Conservation (phyloP, 2,113 vertebrate species). For the Capreolus pygargus region DNA sequence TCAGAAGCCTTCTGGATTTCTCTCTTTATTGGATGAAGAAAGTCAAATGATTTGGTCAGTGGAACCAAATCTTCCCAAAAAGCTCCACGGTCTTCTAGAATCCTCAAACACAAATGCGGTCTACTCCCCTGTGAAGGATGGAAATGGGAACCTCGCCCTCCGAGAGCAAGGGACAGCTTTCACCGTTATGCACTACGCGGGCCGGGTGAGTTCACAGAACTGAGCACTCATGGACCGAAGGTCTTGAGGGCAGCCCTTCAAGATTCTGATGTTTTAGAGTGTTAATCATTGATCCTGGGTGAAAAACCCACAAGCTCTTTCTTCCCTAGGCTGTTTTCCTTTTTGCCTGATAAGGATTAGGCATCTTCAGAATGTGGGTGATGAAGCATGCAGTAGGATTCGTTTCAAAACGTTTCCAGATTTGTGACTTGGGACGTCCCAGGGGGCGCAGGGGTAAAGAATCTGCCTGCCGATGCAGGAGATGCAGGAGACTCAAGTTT, state of each 20-base stretch:
- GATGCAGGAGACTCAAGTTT: background rate
- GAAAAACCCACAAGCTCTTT: background rate
- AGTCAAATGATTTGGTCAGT: constrained; percentile 86
- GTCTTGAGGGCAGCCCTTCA: background rate
- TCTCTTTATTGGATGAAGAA: constrained; percentile 93
- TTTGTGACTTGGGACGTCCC: background rate
- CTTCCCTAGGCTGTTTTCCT: background rate
- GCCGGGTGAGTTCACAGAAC: constrained; percentile 84
- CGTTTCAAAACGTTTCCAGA: background rate
- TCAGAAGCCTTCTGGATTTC: constrained; percentile 93
- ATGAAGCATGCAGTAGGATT: rapidly evolving
- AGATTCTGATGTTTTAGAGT: background rate
- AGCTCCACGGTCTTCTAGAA: constrained; percentile 89
- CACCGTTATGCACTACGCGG: constrained; percentile 91
- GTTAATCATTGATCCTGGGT: background rate
- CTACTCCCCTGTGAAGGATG: constrained; percentile 90
- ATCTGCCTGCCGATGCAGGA: background rate
- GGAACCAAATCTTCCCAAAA: constrained; percentile 90
- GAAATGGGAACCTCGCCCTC: constrained; percentile 92
- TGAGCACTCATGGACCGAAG: background rate
- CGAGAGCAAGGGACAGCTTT: constrained; percentile 90
- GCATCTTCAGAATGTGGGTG: background rate
- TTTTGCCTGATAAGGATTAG: background rate
- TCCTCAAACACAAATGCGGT: constrained; percentile 83
- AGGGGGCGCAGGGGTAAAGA: background rate